Percentiles rank a stretch among this genome's conserved stretches.
Conservation (phyloP, 1,140 invertebrate species). For the Theocolax elegans region DNA sequence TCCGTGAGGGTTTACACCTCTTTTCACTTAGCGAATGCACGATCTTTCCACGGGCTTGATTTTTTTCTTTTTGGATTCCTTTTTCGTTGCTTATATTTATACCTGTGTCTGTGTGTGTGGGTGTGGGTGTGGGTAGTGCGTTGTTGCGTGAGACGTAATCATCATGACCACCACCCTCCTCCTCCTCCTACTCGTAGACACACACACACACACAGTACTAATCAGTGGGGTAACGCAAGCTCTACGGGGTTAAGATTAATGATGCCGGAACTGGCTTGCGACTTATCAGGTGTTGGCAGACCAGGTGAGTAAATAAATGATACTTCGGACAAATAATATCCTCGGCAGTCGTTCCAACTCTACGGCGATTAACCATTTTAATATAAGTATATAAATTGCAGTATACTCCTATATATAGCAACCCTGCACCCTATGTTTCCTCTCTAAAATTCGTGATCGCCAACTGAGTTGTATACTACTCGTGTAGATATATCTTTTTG, state of each 20-base stretch:
- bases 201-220: neutral
- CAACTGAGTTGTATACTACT: too few species aligned
- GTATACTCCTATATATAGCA: too few species aligned
- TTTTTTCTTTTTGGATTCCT: neutral
- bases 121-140: neutral
- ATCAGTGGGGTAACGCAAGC: slow-evolving; percentile 17
- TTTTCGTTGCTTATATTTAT: neutral
- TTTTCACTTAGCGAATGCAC: neutral
- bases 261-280: slow-evolving; percentile 10
- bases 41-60: neutral
- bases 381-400: too few species aligned
- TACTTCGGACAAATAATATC: slow-evolving; percentile 20
- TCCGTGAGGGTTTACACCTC: neutral
- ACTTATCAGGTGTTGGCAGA: slow-evolving; percentile 33
- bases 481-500: too few species aligned
- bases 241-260: slow-evolving; percentile 27
- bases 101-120: too few species aligned
- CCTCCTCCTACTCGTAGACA: too few species aligned
- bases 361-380: too few species aligned
- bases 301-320: slow-evolving; percentile 26
- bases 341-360: neutral
- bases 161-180: neutral
- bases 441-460: too few species aligned
- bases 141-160: slow-evolving; percentile 24
- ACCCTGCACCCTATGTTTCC: too few species aligned